These are phyloP conservation scores for Andrena haemorrhoa DNA, from an alignment of 2,888 invertebrate species.

Conservation along the genomic window DNA sequence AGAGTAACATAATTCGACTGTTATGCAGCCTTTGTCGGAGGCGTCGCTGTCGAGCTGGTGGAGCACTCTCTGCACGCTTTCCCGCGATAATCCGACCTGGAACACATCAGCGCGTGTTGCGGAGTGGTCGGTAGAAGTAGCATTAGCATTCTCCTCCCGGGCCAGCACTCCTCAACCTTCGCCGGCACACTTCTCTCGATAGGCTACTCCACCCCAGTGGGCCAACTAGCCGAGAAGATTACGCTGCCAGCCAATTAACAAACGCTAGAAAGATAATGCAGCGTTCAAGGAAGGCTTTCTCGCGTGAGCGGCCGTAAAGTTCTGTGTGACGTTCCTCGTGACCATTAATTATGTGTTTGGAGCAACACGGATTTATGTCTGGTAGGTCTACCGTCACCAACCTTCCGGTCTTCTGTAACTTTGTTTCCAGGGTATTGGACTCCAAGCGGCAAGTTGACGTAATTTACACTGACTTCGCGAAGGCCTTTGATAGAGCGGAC, in stretches of 20 bases:
- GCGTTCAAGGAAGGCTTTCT: background rate
- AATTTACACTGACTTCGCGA: no score
- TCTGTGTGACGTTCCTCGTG: background rate
- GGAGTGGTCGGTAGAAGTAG: conserved; percentile 34
- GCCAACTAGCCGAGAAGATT: conserved; percentile 13
- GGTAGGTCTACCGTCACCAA: no score
- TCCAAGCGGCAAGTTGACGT: no score
- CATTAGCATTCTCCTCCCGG: conserved; percentile 58
- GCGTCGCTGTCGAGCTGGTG: conserved; percentile 29
- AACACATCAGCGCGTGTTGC: conserved; percentile 49
- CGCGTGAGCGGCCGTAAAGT: background rate
- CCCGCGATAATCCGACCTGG: conserved; percentile 64
- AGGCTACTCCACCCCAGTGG: conserved; percentile 5
- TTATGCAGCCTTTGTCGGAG: conserved; percentile 64
- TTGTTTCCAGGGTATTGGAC: no score
- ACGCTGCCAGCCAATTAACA: conserved; percentile 1
- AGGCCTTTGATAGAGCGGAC: no score
- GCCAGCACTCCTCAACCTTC: conserved; percentile 37
- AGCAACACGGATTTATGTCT: no score
- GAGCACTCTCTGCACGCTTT: conserved; percentile 33
- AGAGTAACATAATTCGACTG: conserved; percentile 71
- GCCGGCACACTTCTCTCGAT: conserved; percentile 30
- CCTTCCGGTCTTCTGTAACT: no score
- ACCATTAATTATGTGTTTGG: no score
- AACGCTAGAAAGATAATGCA: conserved; percentile 10